Evolutionary conservation across 2,113 vertebrate species (phyloP).

Genomic region (cattle (Bos taurus)): ARS-UCD2.0 NC_037334.1:88366001-88366500

Average conservation of each 20-base stretch:
- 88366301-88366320: not conserved
- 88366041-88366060: not conserved
- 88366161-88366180: not conserved
- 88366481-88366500: not conserved
- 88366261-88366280: not conserved
- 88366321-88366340: not conserved
- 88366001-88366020: not conserved
- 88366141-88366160: not conserved
- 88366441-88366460: not conserved
- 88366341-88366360: not conserved
- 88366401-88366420: not conserved
- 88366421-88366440: not conserved
- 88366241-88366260: not conserved
- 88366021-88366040: not conserved
- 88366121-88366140: not conserved
- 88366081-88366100: not conserved
- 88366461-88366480: not conserved
- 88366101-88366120: not conserved
- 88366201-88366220: not conserved
- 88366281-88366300: not conserved
- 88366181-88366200: not conserved
- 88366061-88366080: not conserved
- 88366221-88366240: not conserved
- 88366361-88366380: not conserved
- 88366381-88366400: not conserved